Evolutionary conservation across 2,888 invertebrate genomes (phyloP), one percentile per base, ranked within the genome.

Genomic region (Andrena praecox): DNA sequence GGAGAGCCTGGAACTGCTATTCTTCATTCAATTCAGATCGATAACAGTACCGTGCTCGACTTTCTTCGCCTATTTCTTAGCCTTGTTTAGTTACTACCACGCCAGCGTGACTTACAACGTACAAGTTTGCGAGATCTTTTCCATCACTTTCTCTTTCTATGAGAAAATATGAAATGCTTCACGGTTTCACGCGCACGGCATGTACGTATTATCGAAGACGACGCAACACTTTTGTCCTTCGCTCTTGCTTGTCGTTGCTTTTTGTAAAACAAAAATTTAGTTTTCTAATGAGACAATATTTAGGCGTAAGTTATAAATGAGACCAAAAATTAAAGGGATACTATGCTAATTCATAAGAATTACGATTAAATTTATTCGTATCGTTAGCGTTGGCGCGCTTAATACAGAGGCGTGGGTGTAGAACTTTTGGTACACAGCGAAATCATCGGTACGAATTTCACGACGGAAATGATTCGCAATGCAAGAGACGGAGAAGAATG

Each of bases 301-400:
- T 93, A 93, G 92, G 90, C 90, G 85, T 93, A 93, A 93, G 93
- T 91, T 91, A 88, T 86, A 89, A 93, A 86, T 87, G 90, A 93
- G 92, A 93, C 93, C 93, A 93, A 93, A 93, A 93, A 93, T 92
- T 92, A 91, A 90, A 88, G 84, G 84, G 86, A 89, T 92, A 91
- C 89, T 90, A 89, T 86, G 87, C 87, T 90, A 88, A 87, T 82
- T 87, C 68, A 76, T 89, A 89, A 87, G 85, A 67, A 79, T 85
- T 85, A 85, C 74, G 69, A 86, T 85, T 90, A 87, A 86, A 90
- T 84, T 86, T 89, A 85, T 77, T 83, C 81, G 79, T 81, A 86
- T 80, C 76, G 78, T 71, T 85, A 85, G 80, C 67, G 76, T 76
- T 62, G 73, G 64, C 63, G 67, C 62, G 77, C 62, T 87, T 74